Evolutionary conservation across 2,888 invertebrate genomes (phyloP), one percentile per base, ranked within the genome.

Genomic region (Dysmachus trigonus): DNA sequence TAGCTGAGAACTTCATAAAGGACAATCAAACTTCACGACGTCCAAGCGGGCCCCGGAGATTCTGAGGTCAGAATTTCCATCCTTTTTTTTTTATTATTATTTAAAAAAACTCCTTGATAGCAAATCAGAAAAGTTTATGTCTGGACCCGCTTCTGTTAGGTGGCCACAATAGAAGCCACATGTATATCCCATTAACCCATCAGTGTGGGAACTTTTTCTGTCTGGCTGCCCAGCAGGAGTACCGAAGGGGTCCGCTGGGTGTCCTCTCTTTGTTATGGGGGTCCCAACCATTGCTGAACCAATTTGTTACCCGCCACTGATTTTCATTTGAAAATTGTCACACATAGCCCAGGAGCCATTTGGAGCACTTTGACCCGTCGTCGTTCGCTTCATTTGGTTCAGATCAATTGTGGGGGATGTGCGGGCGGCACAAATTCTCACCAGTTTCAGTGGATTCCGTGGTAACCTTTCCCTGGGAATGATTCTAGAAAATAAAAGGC

Each of bases 301-400:
- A 77, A 77, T 77, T 77, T 77, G 77, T 77, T 77, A 47, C 77
- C 27, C 47, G 47, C 41, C 77, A 77, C 41, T 77, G 77, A 47
- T 77, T 77, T 77, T 77, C 41, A 77, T 77, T 77, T 77, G 47
- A 47, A 77, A 77, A 41, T 77, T 77, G 47, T 77, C 77, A 77
- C 47, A 77, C 8, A 13, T 77, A 8, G 30, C 41, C 76, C 22
- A 13, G 18, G 38, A 47, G 6, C 62, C 47, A 77, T 77, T 77
- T 13, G 22, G 41, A 47, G 41, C 47, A 15, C 47, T 77, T 77
- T 47, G 47, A 10, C 22, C 30, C 27, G 47, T 27, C 10, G 13
- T 38, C 38, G 35, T 76, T 38, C 76, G 76, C 76, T 76, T 76
- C 76, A 76, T 38, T 77, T 77, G 30, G 27, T 77, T 1, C 47